Evolutionary conservation across 1,140 invertebrate genomes (phyloP), one percentile per base, ranked within the genome.

Genomic region (Hypothenemus hampei): DNA sequence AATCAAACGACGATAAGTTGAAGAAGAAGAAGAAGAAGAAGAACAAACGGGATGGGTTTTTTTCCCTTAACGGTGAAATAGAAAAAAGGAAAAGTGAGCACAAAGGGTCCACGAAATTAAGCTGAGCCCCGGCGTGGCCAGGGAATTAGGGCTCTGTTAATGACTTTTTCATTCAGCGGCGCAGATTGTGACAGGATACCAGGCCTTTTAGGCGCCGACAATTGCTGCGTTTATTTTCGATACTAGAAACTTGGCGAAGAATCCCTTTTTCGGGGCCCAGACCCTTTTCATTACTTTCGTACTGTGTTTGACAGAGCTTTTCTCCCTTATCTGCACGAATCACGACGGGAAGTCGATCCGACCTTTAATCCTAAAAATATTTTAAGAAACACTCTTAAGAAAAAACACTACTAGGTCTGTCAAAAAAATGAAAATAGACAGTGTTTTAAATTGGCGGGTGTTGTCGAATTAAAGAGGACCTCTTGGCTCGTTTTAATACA

Each of bases 101-200:
- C 40, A 43, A 20, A 23, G 16, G 22, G 19, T 7, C 19, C 40
- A 10, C 11, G 40, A 24, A 43, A 43, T 43, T 43, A 43, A 43
- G 23, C 19, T 21, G n/a, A 24, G 16, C 45, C 21, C 45, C 22
- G 29, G 29, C 26, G 18, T 35, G 49, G 49, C 41, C 48, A 41
- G 40, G 55, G 59, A 56, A 63, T 59, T 57, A 59, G 56, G 55
- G 53, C 59, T 40, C 51, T 49, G 59, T 61, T 63, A 63, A 61
- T 63, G 61, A 63, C 59, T 63, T 63, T 63, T 63, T 61, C 59
- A 63, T 61, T 63, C 60, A 61, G 56, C 48, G 35, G 43, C 51
- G 44, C 55, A 63, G 61, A 60, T 63, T 63, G 59, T 46, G 58
- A 60, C 53, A 44, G 57, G 53, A 58, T 58, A 52, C 35, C 55